Base-by-base conservation (phyloP, 2,113 vertebrate genomes). In the Martes martes region DNA sequence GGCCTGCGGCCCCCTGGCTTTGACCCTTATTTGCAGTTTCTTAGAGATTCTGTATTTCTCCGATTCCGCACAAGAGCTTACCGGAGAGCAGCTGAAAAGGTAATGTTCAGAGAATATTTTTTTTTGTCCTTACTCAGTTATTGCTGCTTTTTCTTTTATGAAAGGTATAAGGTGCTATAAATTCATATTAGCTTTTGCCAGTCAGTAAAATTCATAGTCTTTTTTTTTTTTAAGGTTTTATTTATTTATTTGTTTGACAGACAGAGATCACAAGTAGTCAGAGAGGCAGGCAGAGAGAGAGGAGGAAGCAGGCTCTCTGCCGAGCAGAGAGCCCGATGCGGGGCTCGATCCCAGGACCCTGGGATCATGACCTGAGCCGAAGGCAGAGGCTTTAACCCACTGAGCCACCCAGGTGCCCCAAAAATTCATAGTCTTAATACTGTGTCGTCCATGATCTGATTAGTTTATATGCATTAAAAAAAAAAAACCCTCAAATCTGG, bases 41-140 rank as follows among this genome's bases (percentile, higher is more conserved):
- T 99, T 85, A 99, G 99, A 31, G 99, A 99, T 55, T 98, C 99
- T 0, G 99, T 99, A 55, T 99, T 99, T 98, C 99, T 99, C 7
- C 99, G 99, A 52, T 99, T 99, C 97, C 99, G 99, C 80, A 99
- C 99, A 36, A 99, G 99, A 98, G 99, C 99, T 36, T 99, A 99
- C 98, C 99, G 99, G 24, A 99, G 98, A 97, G 99, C 99, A 23
- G 99, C 99, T 90, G 99, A 99, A 98, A 99, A 99, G 98, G 99
- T 99, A 98, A 93, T 45, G 89, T 98, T 93, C 36, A 52, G n/a
- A 91, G 92, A 83, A 94, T 90, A 73, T 0, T 4, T 36, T 78
- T 78, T 36, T 90, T 76, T 65, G 50, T 82, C 57, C n/a, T 80
- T 96, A 55, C 10, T 50, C n/a, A 47, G 55, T 94, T 71, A 61